Evolutionary conservation across 2,113 vertebrate genomes (phyloP), one percentile per base, ranked within the genome.

Genomic region (Electrona antarctica): DNA sequence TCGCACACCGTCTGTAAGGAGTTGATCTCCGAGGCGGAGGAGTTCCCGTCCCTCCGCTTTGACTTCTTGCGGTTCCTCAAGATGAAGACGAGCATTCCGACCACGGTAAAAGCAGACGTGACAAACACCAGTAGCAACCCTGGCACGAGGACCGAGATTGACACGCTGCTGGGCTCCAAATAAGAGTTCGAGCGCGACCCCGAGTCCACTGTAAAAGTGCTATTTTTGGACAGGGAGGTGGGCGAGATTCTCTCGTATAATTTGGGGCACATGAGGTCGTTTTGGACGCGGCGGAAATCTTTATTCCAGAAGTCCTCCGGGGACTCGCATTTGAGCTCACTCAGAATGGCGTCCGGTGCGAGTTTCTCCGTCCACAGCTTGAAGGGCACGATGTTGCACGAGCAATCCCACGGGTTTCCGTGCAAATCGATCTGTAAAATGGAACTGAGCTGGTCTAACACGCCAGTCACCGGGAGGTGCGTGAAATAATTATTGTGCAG

Each of bases 51-150:
- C 93, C 98, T 95, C 90, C 97, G 93, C 92, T 99, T 99, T 61
- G 97, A 97, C 13, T 96, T 80, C 87, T 97, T 98, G 78, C 98
- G 94, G 74, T 99, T 98, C 81, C 98, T 93, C 91, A 99, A 91
- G 85, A 99, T 98, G 81, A 99, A 99, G 75, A 99, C 98, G 0
- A 99, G 95, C 98, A 99, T 99, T 74, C 98, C 98, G 68, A 99
- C 98, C 0, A 99, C 98, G 0, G 98, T 99, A 93, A 99, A 99
- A 47, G 97, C 97, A 84, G 97, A 99, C 72, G 98, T 99, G 90
- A 99, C 98, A 64, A 99, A 99, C 79, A 99, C 98, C 89, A 99
- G 85, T 85, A 99, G 94, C 67, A 99, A 85, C 69, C 98, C 98
- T 49, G 98, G 98, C 71, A 99, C 98, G 81, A 99, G 92, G 86